Evolutionary conservation across 2,113 vertebrate genomes (phyloP), one percentile per base, ranked within the genome.

Genomic region (Speoplatyrhinus poulsoni): DNA sequence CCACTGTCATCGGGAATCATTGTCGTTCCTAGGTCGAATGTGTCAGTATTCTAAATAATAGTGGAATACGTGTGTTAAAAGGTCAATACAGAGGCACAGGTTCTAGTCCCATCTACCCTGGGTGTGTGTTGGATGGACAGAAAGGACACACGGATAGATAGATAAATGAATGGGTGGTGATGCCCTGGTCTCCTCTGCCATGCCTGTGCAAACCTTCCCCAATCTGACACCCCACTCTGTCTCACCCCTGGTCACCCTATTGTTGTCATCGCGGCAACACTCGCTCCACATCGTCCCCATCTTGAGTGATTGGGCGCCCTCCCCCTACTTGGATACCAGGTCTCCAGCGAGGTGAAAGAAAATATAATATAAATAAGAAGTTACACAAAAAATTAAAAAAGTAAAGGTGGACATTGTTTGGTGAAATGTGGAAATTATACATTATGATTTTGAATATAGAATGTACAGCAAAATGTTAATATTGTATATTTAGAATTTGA

Each of bases 401-500:
- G 69, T 68, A 58, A 70, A 67, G 36, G 61, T 71, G 79, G 61
- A 75, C 70, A 69, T 83, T 67, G 71, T 67, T 71, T 72, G 72
- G 73, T 57, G 69, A 88, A 74, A 89, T 87, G 86, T 86, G 83
- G 77, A 82, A 46, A 83, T 82, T 83, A 82, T 65, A 73, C 92
- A 89, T 80, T 76, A 67, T 70, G 89, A 83, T 62, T 70, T 67
- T 83, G 62, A 75, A 75, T 59, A 88, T 90, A 91, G 92, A 93
- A 88, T 91, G 90, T 94, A 90, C 86, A 91, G 87, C 65, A 84
- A 83, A 76, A 90, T 77, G 93, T 97, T 93, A 93, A 98, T 97
- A 97, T 93, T 98, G 95, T 97, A 96, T 87, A 97, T 96, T 89
- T 94, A 92, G 89, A 84, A 90, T 92, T 92, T 92, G 91, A 93